These are phyloP conservation scores for Aythya fuligula DNA, from an alignment of 2,797 vertebrate species.

Conservation along the genomic window DNA sequence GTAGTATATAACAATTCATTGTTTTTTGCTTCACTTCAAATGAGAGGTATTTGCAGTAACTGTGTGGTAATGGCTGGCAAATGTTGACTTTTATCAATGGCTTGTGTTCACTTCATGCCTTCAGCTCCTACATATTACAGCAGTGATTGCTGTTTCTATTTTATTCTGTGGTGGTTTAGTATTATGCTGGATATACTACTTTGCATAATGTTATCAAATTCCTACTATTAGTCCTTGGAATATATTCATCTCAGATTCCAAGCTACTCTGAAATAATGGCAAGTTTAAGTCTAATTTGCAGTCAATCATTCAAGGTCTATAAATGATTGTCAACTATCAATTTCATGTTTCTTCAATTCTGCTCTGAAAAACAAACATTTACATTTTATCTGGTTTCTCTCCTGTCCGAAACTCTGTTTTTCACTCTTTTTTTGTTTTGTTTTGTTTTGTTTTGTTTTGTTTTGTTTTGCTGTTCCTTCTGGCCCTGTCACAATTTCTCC, in stretches of 20 bases:
- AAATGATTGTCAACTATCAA: constrained; percentile 26
- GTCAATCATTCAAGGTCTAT: constrained; percentile 1
- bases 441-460: too few relatives aligned
- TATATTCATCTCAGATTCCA: constrained; percentile 54
- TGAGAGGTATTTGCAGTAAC: constrained; percentile 36
- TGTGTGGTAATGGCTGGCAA: constrained; percentile 55
- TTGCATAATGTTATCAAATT: constrained; percentile 64
- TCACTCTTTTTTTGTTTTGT: background rate
- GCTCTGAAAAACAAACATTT: constrained; percentile 14
- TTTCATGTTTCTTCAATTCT: constrained; percentile 32
- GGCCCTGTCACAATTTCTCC: background rate
- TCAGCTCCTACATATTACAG: constrained; percentile 55
- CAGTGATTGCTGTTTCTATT: constrained; percentile 62
- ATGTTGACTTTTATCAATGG: constrained; percentile 71
- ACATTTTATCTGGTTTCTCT: background rate
- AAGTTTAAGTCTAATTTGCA: constrained; percentile 59
- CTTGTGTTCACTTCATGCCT: constrained; percentile 42
- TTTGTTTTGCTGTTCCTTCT: background rate
- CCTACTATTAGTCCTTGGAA: constrained; percentile 56
- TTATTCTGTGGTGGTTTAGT: constrained; percentile 46
- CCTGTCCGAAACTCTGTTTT: background rate
- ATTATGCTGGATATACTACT: constrained; percentile 53
- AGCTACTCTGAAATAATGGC: constrained; percentile 46
- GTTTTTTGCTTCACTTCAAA: background rate
- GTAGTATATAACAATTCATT: constrained; percentile 2